Evolutionary conservation across 2,888 invertebrate species (phyloP), one percentile per base, ranked within the genome.

Genomic region (Hemistola chrysoprasaria): DNA sequence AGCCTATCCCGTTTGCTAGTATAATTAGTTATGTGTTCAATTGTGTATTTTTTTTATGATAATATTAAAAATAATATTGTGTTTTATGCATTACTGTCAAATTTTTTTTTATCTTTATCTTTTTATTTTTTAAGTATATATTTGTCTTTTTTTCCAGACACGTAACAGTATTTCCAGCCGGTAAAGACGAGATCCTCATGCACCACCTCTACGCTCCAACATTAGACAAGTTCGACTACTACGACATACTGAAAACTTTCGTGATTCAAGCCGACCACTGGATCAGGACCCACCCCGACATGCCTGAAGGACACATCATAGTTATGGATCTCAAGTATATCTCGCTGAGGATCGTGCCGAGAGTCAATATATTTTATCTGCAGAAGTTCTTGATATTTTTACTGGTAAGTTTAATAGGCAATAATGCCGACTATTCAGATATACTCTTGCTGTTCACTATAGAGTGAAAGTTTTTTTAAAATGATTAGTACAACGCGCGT

Each of bases 321-420:
- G 55, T 87, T 0, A 4, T 85, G 2, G 87, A 87, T 25, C 63
- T 86, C 22, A 72, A 78, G 23, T 61, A 69, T 24, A 70, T 66
- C 38, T 63, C 75, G 0, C 47, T 87, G 1, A 73, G 61, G 30
- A 59, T 87, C 8, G 40, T 84, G 0, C 60, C 86, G 0, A 85
- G 71, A 64, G 33, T 64, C 22, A 86, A 87, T 37, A 47, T 87
- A 6, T 74, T 85, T 59, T 78, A 59, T 51, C 71, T 81, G 8
- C 80, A 79, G 41, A 81, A 80, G 50, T 80, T 79, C 25, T 7
- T 82, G 1, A 16, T 75, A 1, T 85, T 50, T 49, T 60, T 85
- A 50, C 56, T 87, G 71, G 87, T 87, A 58, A 73, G 75, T 65
- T 23, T 8, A n/a, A n/a, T n/a, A n/a, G n/a, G n/a, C n/a, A n/a